These are phyloP conservation scores for Papilio gigon DNA, from an alignment of 2,888 invertebrate species.

Conservation along the genomic window DNA sequence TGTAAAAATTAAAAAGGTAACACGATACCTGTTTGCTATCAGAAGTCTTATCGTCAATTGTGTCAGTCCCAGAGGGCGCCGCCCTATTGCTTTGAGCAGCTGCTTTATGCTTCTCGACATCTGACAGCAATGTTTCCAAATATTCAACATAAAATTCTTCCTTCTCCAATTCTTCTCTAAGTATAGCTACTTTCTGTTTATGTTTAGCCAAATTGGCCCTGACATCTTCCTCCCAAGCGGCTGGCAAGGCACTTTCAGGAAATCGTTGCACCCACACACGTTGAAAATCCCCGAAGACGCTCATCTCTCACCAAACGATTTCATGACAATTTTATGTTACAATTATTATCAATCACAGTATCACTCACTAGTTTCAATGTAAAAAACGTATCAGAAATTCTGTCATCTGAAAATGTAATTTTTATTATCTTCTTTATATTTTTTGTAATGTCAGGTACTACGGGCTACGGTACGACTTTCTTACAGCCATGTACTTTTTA, in stretches of 20 bases:
- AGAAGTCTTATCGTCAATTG: constrained; percentile 73
- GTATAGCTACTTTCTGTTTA: constrained; percentile 91
- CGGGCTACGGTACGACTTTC: constrained; percentile 14
- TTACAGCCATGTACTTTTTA: constrained; percentile 1
- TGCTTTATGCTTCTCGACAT: constrained; percentile 91
- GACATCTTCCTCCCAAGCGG: constrained; percentile 96
- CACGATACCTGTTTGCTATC: constrained; percentile 75
- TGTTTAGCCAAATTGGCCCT: constrained; percentile 94
- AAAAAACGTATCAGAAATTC: constrained; percentile 64
- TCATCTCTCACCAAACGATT: constrained; percentile 85
- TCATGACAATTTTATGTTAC: constrained; percentile 79
- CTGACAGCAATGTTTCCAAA: constrained; percentile 90
- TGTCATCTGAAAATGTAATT: constrained; percentile 61
- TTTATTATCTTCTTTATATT: constrained; percentile 51
- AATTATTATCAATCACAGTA: constrained; percentile 55
- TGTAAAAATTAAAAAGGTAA: constrained; percentile 21
- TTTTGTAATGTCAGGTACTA: constrained; percentile 34
- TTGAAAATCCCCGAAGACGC: constrained; percentile 95
- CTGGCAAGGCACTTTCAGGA: constrained; percentile 94
- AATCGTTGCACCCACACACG: constrained; percentile 95
- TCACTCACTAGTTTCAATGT: constrained; percentile 46
- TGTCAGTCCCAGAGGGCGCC: constrained; percentile 78
- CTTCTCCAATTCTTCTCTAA: constrained; percentile 93
- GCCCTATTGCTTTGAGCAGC: constrained; percentile 73
- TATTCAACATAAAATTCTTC: constrained; percentile 96